Percentiles rank a stretch among this genome's conserved stretches.
Conservation (phyloP, 2,888 invertebrate species). For the Catocala nupta region DNA sequence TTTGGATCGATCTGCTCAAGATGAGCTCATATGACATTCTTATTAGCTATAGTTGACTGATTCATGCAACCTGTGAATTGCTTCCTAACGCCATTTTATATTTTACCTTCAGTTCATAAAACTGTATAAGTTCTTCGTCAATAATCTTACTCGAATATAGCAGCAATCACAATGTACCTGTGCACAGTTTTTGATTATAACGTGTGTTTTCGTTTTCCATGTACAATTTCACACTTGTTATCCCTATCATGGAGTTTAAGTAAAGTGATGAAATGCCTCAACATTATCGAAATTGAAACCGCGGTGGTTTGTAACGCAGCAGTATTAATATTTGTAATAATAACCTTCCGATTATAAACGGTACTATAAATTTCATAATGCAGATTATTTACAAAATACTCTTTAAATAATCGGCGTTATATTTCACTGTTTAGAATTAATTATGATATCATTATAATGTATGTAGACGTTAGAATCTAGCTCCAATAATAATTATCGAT, state of each 20-base stretch:
- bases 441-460: too few relatives aligned
- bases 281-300: constrained; percentile 2
- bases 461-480: not conserved
- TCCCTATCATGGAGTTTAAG: constrained; percentile 2
- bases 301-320: not conserved
- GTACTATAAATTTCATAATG: too few relatives aligned
- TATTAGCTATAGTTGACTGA: constrained; percentile 41
- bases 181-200: not conserved
- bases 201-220: not conserved
- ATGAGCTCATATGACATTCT: constrained; percentile 64
- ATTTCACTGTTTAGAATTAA: constrained; percentile 1
- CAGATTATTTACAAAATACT: too few relatives aligned
- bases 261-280: not conserved
- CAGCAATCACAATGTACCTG: not conserved
- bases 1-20: constrained; percentile 64
- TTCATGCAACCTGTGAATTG: constrained; percentile 33
- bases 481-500: constrained; percentile 7
- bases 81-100: constrained; percentile 32
- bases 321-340: too few relatives aligned
- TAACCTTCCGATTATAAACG: too few relatives aligned
- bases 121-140: not conserved
- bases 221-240: constrained; percentile 4
- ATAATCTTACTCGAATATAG: too few relatives aligned
- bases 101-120: not conserved
- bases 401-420: too few relatives aligned